Percentiles rank a stretch among this genome's conserved stretches.
Conservation (phyloP, 2,888 invertebrate species). For the Julus scandinavius region DNA sequence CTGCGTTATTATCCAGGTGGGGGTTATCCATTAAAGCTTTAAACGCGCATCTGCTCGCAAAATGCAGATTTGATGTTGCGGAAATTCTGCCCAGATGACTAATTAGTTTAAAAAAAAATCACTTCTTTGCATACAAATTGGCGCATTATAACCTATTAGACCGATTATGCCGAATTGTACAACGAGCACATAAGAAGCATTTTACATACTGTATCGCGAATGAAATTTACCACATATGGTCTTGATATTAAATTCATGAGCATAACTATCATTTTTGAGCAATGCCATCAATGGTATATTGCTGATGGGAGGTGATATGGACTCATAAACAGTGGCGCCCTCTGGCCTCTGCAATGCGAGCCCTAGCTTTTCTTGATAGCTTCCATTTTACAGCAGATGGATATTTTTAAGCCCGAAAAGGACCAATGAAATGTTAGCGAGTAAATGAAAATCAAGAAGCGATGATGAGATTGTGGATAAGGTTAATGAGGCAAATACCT, state of each 20-base stretch:
- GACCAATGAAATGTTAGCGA: not conserved
- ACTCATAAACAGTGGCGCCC: not conserved
- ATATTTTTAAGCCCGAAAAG: not conserved
- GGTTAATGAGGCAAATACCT: slow-evolving; percentile 42
- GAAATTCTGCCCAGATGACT: slow-evolving; percentile 43
- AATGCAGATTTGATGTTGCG: slow-evolving; percentile 23
- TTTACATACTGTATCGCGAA: too few relatives aligned
- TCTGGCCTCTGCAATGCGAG: not conserved
- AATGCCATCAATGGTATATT: not conserved
- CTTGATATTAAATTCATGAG: not conserved
- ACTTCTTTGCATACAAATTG: slow-evolving; percentile 23
- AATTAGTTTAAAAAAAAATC: slow-evolving; percentile 40
- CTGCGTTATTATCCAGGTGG: not conserved
- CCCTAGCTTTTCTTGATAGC: not conserved
- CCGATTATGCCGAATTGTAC: not conserved
- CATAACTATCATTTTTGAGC: not conserved
- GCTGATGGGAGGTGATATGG: not conserved
- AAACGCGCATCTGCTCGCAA: not conserved
- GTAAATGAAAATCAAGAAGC: slow-evolving; percentile 43
- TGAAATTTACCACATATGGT: not conserved
- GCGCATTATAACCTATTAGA: not conserved
- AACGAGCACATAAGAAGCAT: not conserved
- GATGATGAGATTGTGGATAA: slow-evolving; percentile 44
- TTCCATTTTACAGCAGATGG: not conserved
- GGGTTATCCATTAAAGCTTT: not conserved